phyloP scores from a whole-genome alignment of 2,113 vertebrate genomes.

The Aix galericulata region DNA sequence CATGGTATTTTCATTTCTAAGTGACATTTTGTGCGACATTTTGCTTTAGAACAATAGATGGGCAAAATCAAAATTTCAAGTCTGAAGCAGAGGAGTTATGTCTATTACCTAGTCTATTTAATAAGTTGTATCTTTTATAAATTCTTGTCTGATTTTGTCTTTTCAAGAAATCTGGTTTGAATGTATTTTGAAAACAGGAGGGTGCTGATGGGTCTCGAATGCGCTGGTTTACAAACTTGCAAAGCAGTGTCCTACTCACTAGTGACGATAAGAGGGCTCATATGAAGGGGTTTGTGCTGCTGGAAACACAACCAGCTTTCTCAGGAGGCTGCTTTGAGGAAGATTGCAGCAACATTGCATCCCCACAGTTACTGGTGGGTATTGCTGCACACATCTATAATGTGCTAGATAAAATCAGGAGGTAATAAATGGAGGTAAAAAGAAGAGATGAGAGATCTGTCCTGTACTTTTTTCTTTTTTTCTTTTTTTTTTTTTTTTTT shows the following conservation, averaged over 20 bases:
- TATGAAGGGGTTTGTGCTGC: slow-evolving; percentile 31
- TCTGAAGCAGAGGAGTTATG: neutral
- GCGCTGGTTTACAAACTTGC: slow-evolving; percentile 34
- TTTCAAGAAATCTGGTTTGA: slow-evolving; percentile 2
- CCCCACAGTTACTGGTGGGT: slow-evolving; percentile 14
- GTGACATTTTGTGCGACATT: slow-evolving; percentile 23
- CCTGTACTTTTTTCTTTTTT: neutral
- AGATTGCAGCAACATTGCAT: slow-evolving; percentile 30
- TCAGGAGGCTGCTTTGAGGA: slow-evolving; percentile 51
- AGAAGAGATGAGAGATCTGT: neutral
- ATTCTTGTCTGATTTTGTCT: neutral
- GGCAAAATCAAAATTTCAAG: neutral
- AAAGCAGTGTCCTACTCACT: slow-evolving; percentile 33
- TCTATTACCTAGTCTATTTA: neutral
- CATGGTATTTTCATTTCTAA: slow-evolving; percentile 14
- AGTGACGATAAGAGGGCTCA: slow-evolving; percentile 36
- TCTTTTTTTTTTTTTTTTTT: neutral
- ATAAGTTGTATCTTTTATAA: neutral
- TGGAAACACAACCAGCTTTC: slow-evolving; percentile 34
- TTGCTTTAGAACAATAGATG: slow-evolving; percentile 20
- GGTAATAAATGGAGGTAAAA: slow-evolving; percentile 36
- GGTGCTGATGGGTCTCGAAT: neutral
- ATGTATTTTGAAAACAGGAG: neutral
- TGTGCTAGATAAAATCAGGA: slow-evolving; percentile 65
- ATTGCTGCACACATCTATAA: neutral